Conservation (phyloP, 1,140 invertebrate genomes). For the Drosophila saltans region DNA sequence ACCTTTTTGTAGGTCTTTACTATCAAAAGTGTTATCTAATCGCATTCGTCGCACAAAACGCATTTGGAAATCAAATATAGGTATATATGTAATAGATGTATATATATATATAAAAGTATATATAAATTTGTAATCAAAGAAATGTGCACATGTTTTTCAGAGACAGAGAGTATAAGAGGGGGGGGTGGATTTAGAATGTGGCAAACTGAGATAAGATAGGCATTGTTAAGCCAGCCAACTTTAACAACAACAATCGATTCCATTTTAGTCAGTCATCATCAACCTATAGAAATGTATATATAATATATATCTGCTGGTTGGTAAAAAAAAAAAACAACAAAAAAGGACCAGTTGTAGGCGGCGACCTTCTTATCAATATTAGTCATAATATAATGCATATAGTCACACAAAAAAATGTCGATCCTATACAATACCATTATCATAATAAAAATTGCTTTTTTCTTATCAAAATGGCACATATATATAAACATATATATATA, state of each 20-base stretch:
- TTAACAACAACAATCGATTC: slow-evolving; percentile 32
- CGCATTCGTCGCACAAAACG: slow-evolving; percentile 36
- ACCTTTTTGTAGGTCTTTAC: neutral
- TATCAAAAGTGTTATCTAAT: slow-evolving; percentile 45
- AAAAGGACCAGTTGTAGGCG: neutral
- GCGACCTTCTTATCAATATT: slow-evolving; percentile 11
- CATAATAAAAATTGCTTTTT: slow-evolving; percentile 2
- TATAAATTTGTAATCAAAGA: slow-evolving; percentile 28
- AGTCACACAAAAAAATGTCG: neutral
- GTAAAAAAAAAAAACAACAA: neutral
- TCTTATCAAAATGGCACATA: slow-evolving; percentile 75
- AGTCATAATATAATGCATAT: slow-evolving; percentile 9
- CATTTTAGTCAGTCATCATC: slow-evolving; percentile 24
- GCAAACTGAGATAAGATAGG: slow-evolving; percentile 47
- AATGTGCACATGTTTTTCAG: slow-evolving; percentile 26
- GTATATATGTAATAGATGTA: slow-evolving; percentile 8
- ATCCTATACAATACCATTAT: slow-evolving; percentile 8
- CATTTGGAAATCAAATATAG: slow-evolving; percentile 51
- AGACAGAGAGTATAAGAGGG: slow-evolving; percentile 29
- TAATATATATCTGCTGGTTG: neutral
- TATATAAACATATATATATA: slow-evolving; percentile 46
- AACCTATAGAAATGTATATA: neutral
- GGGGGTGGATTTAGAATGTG: slow-evolving; percentile 3
- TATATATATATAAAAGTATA: slow-evolving; percentile 10
- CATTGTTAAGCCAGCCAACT: slow-evolving; percentile 1